Conservation (phyloP, 1,140 invertebrate genomes). For the Propsilocerus akamusi region DNA sequence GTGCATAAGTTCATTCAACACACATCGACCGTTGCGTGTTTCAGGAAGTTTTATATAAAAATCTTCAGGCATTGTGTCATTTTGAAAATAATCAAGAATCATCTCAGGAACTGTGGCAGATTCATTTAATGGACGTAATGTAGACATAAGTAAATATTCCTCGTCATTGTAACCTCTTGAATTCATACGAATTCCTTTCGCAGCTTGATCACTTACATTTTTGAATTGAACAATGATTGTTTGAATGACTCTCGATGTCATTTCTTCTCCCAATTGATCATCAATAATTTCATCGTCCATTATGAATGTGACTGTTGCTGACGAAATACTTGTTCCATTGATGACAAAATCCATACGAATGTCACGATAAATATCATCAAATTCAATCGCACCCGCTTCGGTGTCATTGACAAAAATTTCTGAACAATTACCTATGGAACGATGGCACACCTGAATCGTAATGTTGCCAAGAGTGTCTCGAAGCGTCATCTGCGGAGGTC, state of each 20-base stretch:
- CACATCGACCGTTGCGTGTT: not conserved
- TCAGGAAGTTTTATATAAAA: not conserved
- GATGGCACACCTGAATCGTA: not conserved
- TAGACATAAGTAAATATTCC: not conserved
- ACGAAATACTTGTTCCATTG: not conserved
- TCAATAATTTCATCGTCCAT: not conserved
- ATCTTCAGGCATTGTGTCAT: not conserved
- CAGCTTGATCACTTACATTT: not conserved
- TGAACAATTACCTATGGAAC: not conserved
- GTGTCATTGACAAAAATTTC: not conserved
- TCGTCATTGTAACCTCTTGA: not conserved
- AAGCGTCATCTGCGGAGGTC: not conserved
- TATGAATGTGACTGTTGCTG: not conserved
- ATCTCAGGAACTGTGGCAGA: not conserved
- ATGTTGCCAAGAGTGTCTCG: not conserved
- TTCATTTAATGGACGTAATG: not conserved
- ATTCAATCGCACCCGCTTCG: not conserved
- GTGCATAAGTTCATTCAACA: not conserved
- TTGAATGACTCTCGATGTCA: not conserved
- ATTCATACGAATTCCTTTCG: not conserved
- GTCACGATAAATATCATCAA: not conserved
- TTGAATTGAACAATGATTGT: not conserved
- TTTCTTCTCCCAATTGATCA: not conserved
- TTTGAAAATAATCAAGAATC: slow-evolving; percentile 1
- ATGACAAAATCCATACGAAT: not conserved